Conservation (phyloP, 2,888 invertebrate genomes). For the Polymixis lichenea region DNA sequence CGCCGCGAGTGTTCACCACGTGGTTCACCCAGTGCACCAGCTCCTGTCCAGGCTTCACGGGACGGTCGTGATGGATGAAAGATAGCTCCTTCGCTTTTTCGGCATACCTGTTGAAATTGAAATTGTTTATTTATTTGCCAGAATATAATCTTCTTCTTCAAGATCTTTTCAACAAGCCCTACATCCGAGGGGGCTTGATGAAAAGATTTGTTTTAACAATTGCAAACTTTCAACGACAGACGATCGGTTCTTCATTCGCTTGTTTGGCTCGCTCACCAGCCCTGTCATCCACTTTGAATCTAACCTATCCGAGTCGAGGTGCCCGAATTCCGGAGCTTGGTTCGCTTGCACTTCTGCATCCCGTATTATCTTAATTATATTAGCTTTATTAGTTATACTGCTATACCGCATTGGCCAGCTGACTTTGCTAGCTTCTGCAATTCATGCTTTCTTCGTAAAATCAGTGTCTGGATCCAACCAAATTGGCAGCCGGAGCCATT, state of each 20-base stretch:
- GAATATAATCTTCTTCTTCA: no score
- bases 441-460: not conserved
- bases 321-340: not conserved
- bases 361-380: not conserved
- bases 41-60: constrained; percentile 88
- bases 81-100: constrained; percentile 65
- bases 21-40: constrained; percentile 92
- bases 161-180: no score
- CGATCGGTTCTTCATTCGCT: not conserved
- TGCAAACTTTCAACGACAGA: not conserved
- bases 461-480: not conserved
- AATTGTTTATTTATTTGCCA: no score
- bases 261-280: not conserved
- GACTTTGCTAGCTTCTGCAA: not conserved
- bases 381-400: not conserved
- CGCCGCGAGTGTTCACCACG: constrained; percentile 89
- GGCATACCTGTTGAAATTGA: constrained; percentile 69
- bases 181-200: no score
- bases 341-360: not conserved
- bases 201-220: no score
- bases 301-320: not conserved
- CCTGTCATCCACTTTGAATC: not conserved
- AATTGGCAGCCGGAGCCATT: not conserved
- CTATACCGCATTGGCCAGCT: not conserved
- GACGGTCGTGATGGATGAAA: constrained; percentile 78